Evolutionary conservation across 2,113 vertebrate genomes (phyloP).

Genomic region (Pseudopipra pipra): DNA sequence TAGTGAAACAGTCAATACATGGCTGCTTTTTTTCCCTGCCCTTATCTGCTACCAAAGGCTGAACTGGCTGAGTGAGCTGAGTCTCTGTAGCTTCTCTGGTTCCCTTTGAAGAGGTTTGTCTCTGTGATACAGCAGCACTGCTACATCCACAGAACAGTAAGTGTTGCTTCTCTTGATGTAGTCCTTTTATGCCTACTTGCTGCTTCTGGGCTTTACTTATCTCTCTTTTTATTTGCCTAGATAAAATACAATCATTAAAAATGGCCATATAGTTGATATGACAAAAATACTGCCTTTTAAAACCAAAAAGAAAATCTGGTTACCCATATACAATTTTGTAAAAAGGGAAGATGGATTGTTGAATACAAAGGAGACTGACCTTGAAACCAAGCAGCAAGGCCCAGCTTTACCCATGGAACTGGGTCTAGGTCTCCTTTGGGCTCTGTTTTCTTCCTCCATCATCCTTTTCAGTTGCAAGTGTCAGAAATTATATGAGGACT

Average conservation of each 20-base stretch:
- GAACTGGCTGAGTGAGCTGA: slow-evolving; percentile 70
- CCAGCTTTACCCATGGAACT: neutral
- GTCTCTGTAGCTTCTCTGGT: slow-evolving; percentile 69
- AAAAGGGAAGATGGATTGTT: neutral
- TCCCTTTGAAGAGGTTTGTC: slow-evolving; percentile 68
- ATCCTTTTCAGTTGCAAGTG: neutral
- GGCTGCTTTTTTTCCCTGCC: slow-evolving; percentile 60
- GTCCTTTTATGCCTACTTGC: neutral
- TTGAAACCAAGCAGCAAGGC: neutral
- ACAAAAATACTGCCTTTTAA: neutral
- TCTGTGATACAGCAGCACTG: slow-evolving; percentile 55
- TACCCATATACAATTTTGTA: neutral
- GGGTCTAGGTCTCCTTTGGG: neutral
- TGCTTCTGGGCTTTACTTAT: neutral
- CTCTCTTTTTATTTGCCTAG: neutral
- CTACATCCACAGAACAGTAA: neutral
- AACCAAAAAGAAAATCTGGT: neutral
- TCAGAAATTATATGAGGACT: neutral
- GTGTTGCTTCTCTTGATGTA: neutral
- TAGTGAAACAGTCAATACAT: slow-evolving; percentile 57
- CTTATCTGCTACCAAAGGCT: slow-evolving; percentile 74
- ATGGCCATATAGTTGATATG: neutral
- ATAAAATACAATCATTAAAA: neutral
- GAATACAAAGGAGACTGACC: neutral
- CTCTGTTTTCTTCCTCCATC: neutral